Percentiles rank a stretch among this genome's conserved stretches.
Evolutionary conservation across 2,113 vertebrate species (phyloP).

Genomic region (Parotia lawesii): DNA sequence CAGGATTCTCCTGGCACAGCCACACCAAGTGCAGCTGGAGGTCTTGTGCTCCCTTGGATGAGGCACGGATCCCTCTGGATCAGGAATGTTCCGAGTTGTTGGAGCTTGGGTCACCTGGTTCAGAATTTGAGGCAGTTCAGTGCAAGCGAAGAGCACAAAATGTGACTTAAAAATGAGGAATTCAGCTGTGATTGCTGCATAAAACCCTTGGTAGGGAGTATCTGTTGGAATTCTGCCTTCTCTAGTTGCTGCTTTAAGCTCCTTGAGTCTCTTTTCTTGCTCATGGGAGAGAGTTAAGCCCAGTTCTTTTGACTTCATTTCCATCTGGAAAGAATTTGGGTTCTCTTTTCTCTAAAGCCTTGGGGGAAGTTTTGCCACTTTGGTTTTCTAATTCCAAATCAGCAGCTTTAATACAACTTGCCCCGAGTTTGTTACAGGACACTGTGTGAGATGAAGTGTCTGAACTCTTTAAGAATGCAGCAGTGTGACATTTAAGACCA

Average conservation of each 20-base stretch:
- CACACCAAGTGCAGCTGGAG: neutral
- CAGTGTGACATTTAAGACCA: neutral
- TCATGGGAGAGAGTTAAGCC: neutral
- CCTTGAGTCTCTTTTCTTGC: neutral
- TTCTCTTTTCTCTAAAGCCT: neutral
- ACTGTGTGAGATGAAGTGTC: fast-evolving
- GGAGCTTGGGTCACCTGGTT: neutral
- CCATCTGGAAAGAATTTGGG: neutral
- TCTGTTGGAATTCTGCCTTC: neutral
- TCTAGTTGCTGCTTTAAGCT: neutral
- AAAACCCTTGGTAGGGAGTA: neutral
- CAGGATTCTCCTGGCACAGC: neutral
- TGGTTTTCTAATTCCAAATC: neutral
- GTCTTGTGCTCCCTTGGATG: neutral
- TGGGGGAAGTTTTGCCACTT: neutral
- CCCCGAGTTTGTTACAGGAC: neutral
- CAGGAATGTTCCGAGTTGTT: neutral
- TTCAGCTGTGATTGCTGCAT: neutral
- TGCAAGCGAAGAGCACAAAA: neutral
- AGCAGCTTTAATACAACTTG: neutral
- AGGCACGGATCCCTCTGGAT: neutral
- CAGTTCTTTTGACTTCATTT: neutral
- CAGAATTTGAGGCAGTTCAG: neutral
- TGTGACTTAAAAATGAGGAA: neutral
- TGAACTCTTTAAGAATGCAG: neutral